A percentile compares a stretch with the other conserved stretches of the same genome.
Evolutionary conservation across 2,888 invertebrate genomes (phyloP).

Genomic region (Cataglyphis cursor): DNA sequence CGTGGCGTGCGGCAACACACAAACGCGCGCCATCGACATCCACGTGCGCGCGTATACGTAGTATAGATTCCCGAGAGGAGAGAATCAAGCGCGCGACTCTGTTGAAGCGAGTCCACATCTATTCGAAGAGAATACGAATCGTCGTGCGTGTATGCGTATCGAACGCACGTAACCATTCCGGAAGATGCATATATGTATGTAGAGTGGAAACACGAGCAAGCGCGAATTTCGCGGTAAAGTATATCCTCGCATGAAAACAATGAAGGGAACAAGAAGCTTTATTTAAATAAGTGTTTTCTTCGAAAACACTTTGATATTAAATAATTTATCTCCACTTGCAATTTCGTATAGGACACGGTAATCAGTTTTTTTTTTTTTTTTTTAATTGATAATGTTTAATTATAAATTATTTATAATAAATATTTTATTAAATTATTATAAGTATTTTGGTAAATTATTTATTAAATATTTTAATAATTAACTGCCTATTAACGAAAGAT

Average conservation of each 20-base stretch:
- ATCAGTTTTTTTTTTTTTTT: not conserved
- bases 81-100: slow-evolving; percentile 3
- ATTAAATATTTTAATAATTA: not conserved
- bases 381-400: not conserved
- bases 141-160: slow-evolving; percentile 11
- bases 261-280: not conserved
- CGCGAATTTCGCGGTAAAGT: slow-evolving; percentile 18
- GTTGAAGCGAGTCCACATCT: not conserved
- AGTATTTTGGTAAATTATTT: no score
- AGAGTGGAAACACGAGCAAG: not conserved
- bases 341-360: not conserved
- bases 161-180: slow-evolving; percentile 10
- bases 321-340: not conserved
- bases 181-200: not conserved
- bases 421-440: no score
- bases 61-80: slow-evolving; percentile 33
- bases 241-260: not conserved
- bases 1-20: not conserved
- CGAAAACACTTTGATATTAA: not conserved
- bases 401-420: not conserved
- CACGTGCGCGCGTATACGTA: slow-evolving; percentile 3
- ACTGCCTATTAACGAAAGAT: not conserved
- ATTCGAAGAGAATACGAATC: slow-evolving; percentile 28
- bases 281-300: not conserved
- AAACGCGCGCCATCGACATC: not conserved